Base-by-base conservation (phyloP, 2,797 vertebrate genomes). In the Xenopus petersii region DNA sequence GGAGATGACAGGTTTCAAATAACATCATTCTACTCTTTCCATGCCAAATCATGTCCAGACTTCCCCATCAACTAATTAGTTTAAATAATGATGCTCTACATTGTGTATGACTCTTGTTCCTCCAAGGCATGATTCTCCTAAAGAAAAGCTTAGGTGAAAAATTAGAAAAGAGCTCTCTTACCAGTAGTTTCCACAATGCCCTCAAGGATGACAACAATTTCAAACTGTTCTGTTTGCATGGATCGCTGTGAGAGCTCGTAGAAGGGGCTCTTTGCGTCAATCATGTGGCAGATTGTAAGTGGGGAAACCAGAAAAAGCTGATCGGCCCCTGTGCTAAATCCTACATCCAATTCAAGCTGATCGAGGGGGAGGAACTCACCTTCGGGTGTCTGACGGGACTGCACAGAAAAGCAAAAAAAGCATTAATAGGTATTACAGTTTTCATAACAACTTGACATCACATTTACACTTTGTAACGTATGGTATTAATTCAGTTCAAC, bases 281-380 rank as follows among this genome's bases (percentile, higher is more conserved):
- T 99, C 89, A 98, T 94, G 77, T 99, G 97, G 92, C 97, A 98
- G 91, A 99, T 99, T 46, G 97, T 99, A 83, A 98, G 97, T 0
- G 97, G 97, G 33, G 97, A 99, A 85, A 99, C 97, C 77, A 99
- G 95, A 88, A 98, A 99, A 75, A 99, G 97, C 91, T 99, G 97
- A 87, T 99, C 97, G 0, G 97, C 97, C 42, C 97, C 97, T 0
- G 97, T 99, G 83, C 95, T 98, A 92, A 99, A 99, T 72, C 97
- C 97, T 82, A 99, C 97, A 70, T 99, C 97, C 92, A 99, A 87
- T 91, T 99, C 97, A 92, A 99, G 89, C 92, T 99, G 97, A 86
- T 99, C 97, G 84, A 99, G 92, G 0, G 97, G 97, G 75, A 99
- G 95, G 86, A 99, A 99, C 86, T 99, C 97, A 1, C 97, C 97